These are phyloP conservation scores for Geopemphigus sp. DNA, from an alignment of 1,140 invertebrate species.

Conservation along the genomic window DNA sequence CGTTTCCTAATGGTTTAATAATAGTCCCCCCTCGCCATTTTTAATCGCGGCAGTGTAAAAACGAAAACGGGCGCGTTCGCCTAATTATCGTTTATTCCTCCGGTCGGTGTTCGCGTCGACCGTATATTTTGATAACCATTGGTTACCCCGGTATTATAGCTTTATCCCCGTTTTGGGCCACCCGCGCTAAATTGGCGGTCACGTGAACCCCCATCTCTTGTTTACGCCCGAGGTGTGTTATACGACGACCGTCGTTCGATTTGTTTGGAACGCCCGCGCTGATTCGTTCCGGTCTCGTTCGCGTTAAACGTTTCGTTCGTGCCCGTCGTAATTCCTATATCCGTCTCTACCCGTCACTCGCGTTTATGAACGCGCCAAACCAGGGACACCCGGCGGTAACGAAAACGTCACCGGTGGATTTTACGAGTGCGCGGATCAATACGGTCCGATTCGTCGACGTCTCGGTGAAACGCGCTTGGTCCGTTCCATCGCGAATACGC, in stretches of 20 bases:
- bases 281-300: background rate
- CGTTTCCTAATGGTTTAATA: background rate
- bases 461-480: background rate
- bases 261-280: background rate
- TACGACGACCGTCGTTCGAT: too few relatives aligned
- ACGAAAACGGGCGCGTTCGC: too few relatives aligned
- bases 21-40: background rate
- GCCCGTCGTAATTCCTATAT: too few relatives aligned
- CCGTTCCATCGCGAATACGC: background rate
- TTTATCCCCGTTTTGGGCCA: background rate
- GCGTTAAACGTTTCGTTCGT: background rate
- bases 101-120: too few relatives aligned
- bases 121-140: conserved; percentile 16
- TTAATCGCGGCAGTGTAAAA: too few relatives aligned
- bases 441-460: background rate
- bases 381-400: too few relatives aligned
- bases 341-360: too few relatives aligned
- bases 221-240: background rate
- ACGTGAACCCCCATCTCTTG: conserved; percentile 8
- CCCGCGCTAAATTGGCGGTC: conserved; percentile 20
- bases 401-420: background rate
- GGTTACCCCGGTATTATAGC: background rate
- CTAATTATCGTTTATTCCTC: too few relatives aligned
- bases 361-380: too few relatives aligned
- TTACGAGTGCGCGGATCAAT: too few relatives aligned